Base-by-base conservation (phyloP, 1,140 invertebrate species). In the Ooceraea biroi region DNA sequence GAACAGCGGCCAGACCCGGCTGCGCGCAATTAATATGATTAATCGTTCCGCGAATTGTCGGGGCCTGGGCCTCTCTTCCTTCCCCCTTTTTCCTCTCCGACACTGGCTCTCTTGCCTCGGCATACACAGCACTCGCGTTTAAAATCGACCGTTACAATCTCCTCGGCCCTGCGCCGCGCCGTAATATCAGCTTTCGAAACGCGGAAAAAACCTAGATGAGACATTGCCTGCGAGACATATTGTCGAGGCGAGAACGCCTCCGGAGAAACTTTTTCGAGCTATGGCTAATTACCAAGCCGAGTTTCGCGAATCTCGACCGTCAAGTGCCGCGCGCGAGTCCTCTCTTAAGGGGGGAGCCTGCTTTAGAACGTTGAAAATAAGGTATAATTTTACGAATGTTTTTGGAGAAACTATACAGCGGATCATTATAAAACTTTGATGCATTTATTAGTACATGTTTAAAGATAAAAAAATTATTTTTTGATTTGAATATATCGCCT, bases 1-100 rank as follows among this genome's bases (percentile, higher is more conserved):
- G 86, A 84, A 84, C 72, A 73, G 80, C 84, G 66, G 61, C 68
- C 66, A 73, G 86, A 82, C 83, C 85, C 76, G 52, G 60, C 89
- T 88, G 72, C 65, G 82, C 71, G 91, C 91, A 93, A 93, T 93
- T 93, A 93, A 91, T 91, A 90, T 93, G 92, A 94, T 93, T 92
- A 92, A 93, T 93, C 90, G 92, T 91, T 91, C 90, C 69, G 77
- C 86, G 91, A 91, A 93, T 93, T 93, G 90, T 91, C 89, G 87
- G 84, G 65, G 55, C 25, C 86, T 52, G 73, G 77, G 8, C 63
- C 30, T 2, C 10, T 2, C 36, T 7, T 7, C 36, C 36, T 7
- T 2, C 36, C 36, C 36, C 36, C 36, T 36, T 7, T 36, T 7
- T 7, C 36, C 30, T 2, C 10, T 4, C 25, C 68, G 65, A 57